A percentile compares a stretch with the other conserved stretches of the same genome.
Conservation (phyloP, 1,140 invertebrate genomes). For the Myzus persicae region DNA sequence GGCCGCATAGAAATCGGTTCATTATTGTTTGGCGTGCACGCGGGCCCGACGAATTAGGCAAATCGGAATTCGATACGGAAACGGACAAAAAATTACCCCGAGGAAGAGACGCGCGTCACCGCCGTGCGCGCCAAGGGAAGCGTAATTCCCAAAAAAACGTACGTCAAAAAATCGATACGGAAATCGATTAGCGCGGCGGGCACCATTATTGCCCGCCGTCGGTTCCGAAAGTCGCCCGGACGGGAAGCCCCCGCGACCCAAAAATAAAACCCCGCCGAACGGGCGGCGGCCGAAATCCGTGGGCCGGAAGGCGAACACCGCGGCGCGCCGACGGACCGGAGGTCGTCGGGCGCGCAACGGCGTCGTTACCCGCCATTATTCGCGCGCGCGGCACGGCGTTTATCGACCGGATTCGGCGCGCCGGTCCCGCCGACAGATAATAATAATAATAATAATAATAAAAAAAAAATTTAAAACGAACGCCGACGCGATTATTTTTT, state of each 20-base stretch:
- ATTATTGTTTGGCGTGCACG: neutral
- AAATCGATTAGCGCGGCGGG: neutral
- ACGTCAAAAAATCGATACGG: conserved; percentile 1
- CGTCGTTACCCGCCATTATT: conserved; percentile 19
- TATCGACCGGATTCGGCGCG: neutral
- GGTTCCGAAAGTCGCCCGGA: too few relatives aligned
- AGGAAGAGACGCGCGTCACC: neutral
- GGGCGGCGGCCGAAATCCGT: neutral
- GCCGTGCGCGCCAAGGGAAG: neutral
- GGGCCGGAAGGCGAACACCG: neutral
- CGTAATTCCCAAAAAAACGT: neutral
- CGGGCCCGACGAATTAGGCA: neutral
- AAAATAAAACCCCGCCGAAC: neutral
- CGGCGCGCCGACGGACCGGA: too few relatives aligned
- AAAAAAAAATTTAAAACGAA: conserved; percentile 5
- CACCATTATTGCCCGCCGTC: too few relatives aligned
- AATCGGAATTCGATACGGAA: neutral
- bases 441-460: neutral
- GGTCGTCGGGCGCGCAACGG: neutral
- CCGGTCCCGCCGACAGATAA: conserved; percentile 2
- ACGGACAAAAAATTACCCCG: neutral
- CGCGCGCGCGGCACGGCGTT: neutral
- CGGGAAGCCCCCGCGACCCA: neutral
- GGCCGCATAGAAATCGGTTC: conserved; percentile 18
- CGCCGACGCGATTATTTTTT: neutral